phyloP scores from a whole-genome alignment of 2,797 vertebrate species.

The Bufotes viridis region DNA sequence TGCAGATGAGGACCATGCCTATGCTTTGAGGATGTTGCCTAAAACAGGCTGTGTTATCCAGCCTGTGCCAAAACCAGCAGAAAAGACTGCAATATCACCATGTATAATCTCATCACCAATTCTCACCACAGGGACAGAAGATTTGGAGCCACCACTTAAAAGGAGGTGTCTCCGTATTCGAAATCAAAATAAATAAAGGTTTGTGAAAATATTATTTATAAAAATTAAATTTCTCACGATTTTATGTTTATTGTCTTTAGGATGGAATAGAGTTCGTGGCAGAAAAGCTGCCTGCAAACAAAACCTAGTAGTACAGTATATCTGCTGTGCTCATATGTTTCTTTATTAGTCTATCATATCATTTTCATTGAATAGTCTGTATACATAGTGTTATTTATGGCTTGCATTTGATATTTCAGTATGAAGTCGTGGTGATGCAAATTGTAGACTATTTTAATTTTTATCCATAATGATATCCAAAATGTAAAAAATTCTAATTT shows the following conservation, averaged over 20 bases:
- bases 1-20: conserved; percentile 95
- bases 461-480: background rate
- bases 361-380: background rate
- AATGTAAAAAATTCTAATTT: background rate
- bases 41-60: conserved; percentile 96
- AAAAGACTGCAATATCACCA: conserved; percentile 91
- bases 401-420: background rate
- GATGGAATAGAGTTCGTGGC: background rate
- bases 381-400: background rate
- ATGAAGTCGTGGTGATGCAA: background rate
- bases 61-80: conserved; percentile 95
- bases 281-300: background rate
- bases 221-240: conserved; percentile 60
- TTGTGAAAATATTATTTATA: conserved; percentile 72
- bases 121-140: conserved; percentile 87
- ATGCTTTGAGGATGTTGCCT: conserved; percentile 92
- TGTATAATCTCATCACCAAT: conserved; percentile 90
- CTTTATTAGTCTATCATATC: background rate
- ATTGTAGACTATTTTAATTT: background rate
- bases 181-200: conserved; percentile 99
- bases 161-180: conserved; percentile 99
- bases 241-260: background rate
- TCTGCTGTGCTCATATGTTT: background rate
- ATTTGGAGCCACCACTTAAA: conserved; percentile 96
- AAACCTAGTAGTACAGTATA: background rate